Percentiles rank a stretch among this genome's conserved stretches.
Evolutionary conservation across 2,797 vertebrate genomes (phyloP).

Genomic region (Microchirus variegatus): DNA sequence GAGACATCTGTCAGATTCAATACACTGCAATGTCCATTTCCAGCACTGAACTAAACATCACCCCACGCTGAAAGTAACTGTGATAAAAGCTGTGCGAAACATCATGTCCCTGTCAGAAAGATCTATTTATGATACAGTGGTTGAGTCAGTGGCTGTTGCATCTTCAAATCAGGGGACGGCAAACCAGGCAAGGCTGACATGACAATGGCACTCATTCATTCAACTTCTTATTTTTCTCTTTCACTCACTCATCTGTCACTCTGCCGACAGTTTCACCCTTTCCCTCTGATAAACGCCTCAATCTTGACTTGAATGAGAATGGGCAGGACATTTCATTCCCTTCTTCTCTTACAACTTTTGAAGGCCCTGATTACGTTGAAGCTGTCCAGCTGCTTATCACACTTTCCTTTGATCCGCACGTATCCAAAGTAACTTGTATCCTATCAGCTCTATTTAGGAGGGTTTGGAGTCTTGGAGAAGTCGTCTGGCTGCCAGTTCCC

Average conservation of each 20-base stretch:
- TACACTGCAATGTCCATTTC: slow-evolving; percentile 5
- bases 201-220: slow-evolving; percentile 47
- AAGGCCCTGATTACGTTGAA: slow-evolving; percentile 41
- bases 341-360: slow-evolving; percentile 28
- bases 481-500: slow-evolving; percentile 29
- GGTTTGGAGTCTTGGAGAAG: slow-evolving; percentile 30
- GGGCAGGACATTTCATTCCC: slow-evolving; percentile 34
- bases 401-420: slow-evolving; percentile 47
- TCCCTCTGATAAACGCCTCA: slow-evolving; percentile 52
- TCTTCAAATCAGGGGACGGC: slow-evolving; percentile 21
- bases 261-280: slow-evolving; percentile 37
- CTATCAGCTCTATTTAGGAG: slow-evolving; percentile 59
- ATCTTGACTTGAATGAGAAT: slow-evolving; percentile 49
- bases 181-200: slow-evolving; percentile 36
- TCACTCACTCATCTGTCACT: slow-evolving; percentile 33
- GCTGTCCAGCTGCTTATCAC: slow-evolving; percentile 72
- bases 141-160: slow-evolving; percentile 22
- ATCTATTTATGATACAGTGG: slow-evolving; percentile 24
- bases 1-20: slow-evolving; percentile 24
- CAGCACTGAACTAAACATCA: slow-evolving; percentile 23
- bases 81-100: slow-evolving; percentile 36
- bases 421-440: slow-evolving; percentile 40
- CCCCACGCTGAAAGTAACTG: slow-evolving; percentile 29
- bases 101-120: slow-evolving; percentile 37
- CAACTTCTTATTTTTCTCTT: slow-evolving; percentile 23